A percentile compares a stretch with the other conserved stretches of the same genome.
Conservation (phyloP, 2,113 vertebrate species). For the Megaceryle maxima region DNA sequence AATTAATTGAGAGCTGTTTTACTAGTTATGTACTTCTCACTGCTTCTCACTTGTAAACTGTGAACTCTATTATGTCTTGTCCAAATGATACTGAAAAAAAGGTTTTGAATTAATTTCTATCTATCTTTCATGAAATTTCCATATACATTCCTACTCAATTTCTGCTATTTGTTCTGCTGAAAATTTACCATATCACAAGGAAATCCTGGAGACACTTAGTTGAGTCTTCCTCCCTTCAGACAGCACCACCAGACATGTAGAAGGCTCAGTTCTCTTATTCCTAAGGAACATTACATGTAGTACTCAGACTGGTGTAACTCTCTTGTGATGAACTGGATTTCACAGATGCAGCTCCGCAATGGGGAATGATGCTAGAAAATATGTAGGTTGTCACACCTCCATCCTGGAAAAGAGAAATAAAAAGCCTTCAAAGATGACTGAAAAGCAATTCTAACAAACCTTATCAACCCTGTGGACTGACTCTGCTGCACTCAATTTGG, state of each 20-base stretch:
- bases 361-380: background rate
- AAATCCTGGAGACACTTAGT: background rate
- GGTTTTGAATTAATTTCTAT: background rate
- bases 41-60: conserved; percentile 1
- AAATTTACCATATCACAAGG: background rate
- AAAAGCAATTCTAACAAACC: background rate
- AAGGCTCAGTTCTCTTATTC: accelerated
- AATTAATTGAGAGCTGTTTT: conserved; percentile 45
- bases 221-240: background rate
- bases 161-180: conserved; percentile 16
- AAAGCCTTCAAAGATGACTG: background rate
- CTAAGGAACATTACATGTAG: accelerated
- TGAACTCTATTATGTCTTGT: background rate
- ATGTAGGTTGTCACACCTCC: background rate
- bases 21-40: background rate
- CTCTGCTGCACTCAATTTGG: background rate
- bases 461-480: background rate
- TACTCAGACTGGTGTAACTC: background rate
- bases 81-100: background rate
- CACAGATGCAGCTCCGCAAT: background rate
- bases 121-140: background rate
- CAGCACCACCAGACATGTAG: accelerated
- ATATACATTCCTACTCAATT: background rate
- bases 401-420: background rate
- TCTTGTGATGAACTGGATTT: background rate